Conservation (phyloP, 2,797 vertebrate genomes). For the Eurystomus glaucurus region DNA sequence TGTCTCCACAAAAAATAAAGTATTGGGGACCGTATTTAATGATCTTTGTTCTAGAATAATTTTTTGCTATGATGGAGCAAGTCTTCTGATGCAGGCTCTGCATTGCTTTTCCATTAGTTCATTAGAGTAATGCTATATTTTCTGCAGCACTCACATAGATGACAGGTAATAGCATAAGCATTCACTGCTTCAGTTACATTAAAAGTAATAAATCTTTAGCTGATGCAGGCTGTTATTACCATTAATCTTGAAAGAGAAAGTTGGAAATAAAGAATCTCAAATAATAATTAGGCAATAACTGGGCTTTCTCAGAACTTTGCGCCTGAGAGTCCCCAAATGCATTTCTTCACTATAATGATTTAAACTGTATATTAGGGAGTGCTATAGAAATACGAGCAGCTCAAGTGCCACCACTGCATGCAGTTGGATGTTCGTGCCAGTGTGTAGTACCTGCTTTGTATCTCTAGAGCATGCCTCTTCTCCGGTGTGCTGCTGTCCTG, state of each 20-base stretch:
- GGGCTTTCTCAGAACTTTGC: background rate
- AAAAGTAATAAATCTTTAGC: slow-evolving; percentile 13
- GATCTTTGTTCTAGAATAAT: slow-evolving; percentile 20
- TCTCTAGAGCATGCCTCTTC: background rate
- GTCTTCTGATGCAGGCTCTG: background rate
- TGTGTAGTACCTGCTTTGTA: background rate
- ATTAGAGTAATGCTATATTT: slow-evolving; percentile 31
- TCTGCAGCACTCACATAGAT: slow-evolving; percentile 11
- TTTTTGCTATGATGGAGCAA: slow-evolving; percentile 2
- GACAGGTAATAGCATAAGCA: slow-evolving; percentile 22
- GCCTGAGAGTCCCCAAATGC: background rate
- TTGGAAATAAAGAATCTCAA: background rate
- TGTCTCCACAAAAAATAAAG: background rate
- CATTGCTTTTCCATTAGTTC: slow-evolving; percentile 23
- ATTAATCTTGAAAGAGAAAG: slow-evolving; percentile 39
- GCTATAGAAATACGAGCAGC: background rate
- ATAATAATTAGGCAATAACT: slow-evolving; percentile 17
- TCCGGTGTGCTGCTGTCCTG: background rate
- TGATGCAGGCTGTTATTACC: background rate
- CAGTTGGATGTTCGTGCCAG: background rate
- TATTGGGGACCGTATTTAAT: background rate
- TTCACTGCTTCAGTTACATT: background rate
- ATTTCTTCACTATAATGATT: background rate
- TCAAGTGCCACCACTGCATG: background rate
- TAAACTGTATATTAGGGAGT: background rate